phyloP scores from a whole-genome alignment of 2,888 invertebrate species.

The Dilophus febrilis region DNA sequence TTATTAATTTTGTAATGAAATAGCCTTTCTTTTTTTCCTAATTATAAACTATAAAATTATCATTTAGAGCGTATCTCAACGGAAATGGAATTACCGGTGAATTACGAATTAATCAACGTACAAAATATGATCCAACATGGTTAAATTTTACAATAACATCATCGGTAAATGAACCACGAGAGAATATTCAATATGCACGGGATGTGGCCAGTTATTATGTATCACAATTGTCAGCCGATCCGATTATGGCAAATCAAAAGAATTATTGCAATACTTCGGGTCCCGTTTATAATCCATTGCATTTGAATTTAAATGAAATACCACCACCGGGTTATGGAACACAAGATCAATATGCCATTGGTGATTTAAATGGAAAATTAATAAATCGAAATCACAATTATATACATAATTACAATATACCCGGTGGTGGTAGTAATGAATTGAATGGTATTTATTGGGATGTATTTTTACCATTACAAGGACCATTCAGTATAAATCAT shows the following conservation, averaged over 20 bases:
- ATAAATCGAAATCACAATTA: conserved; percentile 52
- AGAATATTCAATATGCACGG: conserved; percentile 53
- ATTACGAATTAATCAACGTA: conserved; percentile 59
- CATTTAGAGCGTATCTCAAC: conserved; percentile 47
- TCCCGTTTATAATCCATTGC: conserved; percentile 58
- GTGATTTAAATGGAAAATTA: conserved; percentile 77
- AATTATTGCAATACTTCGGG: conserved; percentile 53
- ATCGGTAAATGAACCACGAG: conserved; percentile 46
- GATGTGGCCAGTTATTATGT: conserved; percentile 55
- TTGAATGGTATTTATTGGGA: conserved; percentile 67
- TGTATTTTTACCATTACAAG: conserved; percentile 67
- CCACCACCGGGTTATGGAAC: conserved; percentile 66
- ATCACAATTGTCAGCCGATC: conserved; percentile 50
- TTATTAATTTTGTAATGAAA: neutral
- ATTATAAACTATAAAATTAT: neutral
- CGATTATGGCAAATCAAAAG: conserved; percentile 26
- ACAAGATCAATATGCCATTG: conserved; percentile 79
- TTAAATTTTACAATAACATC: conserved; percentile 51
- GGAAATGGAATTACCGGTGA: conserved; percentile 66
- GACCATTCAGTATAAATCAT: conserved; percentile 59
- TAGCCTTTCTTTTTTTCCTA: neutral
- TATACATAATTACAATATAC: conserved; percentile 47
- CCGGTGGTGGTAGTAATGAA: conserved; percentile 46
- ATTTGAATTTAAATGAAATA: conserved; percentile 33
- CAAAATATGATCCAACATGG: conserved; percentile 71